Evolutionary conservation across 2,888 invertebrate genomes (phyloP), one percentile per base, ranked within the genome.

Genomic region (Drosophila parthenogenetica): DNA sequence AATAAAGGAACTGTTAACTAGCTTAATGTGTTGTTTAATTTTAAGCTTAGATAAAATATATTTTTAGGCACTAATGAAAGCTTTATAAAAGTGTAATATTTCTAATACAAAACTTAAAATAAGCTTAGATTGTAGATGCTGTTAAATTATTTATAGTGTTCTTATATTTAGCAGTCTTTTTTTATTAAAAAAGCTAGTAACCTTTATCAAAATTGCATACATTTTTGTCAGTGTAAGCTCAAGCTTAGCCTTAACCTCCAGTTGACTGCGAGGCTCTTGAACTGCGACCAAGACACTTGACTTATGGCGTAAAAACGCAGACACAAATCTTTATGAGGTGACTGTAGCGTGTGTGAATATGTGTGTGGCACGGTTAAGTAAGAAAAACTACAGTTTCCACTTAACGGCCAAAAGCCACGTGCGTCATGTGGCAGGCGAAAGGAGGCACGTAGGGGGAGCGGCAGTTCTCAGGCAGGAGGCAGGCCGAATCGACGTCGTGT

Each of bases 301-400:
- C 89, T 89, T 89, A 79, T 88, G 84, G 77, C 79, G 69, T 69
- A 75, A 74, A 71, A 89, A 73, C 76, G 73, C 88, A 86, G 87
- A 88, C 89, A 87, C 87, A 88, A 83, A 89, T 89, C 89, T 89
- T 79, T 81, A 81, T 77, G 77, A 83, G 69, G 65, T 66, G 73
- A 45, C 72, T 45, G 13, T 35, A 35, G 35, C 35, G 4, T 35
- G 35, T 35, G 35, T 35, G 35, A 13, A 0, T 13, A 70, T 58
- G 71, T 78, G 45, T 79, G 77, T 74, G 80, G 69, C 78, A 62
- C 68, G 71, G 77, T 68, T 86, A 88, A 89, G 84, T 86, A 86
- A 89, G 88, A 88, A 87, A 89, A 87, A 89, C 89, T 86, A 83
- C 89, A 77, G 64, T 88, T 86, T 87, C 89, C 89, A 89, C 89